These are phyloP conservation scores for Blennius ocellaris DNA, from an alignment of 2,113 vertebrate genomes.

Conservation along the genomic window DNA sequence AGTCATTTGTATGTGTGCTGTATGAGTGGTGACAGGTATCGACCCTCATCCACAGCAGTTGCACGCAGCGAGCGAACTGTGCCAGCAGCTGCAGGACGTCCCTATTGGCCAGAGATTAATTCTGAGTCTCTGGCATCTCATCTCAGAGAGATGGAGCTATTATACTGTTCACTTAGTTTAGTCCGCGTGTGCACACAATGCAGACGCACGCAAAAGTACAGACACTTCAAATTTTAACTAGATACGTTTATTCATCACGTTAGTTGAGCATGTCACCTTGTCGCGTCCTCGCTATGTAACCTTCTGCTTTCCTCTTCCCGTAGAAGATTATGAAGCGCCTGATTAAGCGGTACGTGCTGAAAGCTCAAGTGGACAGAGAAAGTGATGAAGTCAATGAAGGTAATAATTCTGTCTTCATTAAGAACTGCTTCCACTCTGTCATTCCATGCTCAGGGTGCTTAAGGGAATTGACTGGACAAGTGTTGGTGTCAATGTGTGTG, in stretches of 20 bases:
- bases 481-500: background rate
- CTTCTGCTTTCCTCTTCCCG: conserved; percentile 39
- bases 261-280: background rate
- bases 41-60: conserved; percentile 24
- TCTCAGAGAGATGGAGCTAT: too few relatives aligned
- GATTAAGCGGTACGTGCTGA: conserved; percentile 96
- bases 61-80: conserved; percentile 31
- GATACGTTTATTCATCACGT: too few relatives aligned
- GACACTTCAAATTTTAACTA: too few relatives aligned
- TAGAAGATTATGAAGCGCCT: conserved; percentile 99
- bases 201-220: too few relatives aligned
- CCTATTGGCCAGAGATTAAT: conserved; percentile 52
- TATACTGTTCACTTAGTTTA: too few relatives aligned
- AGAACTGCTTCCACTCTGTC: conserved; percentile 3
- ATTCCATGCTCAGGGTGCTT: background rate
- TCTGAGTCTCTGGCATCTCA: too few relatives aligned
- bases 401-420: conserved; percentile 68
- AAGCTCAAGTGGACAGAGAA: conserved; percentile 96
- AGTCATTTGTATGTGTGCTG: conserved; percentile 27
- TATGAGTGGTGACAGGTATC: conserved; percentile 33
- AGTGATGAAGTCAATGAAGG: conserved; percentile 99
- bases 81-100: conserved; percentile 11
- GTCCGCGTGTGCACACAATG: too few relatives aligned
- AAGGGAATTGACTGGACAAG: background rate
- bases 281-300: conserved; percentile 22